A percentile compares a stretch with the other conserved stretches of the same genome.
Conservation (phyloP, 2,113 vertebrate species). For the Cygnus atratus region DNA sequence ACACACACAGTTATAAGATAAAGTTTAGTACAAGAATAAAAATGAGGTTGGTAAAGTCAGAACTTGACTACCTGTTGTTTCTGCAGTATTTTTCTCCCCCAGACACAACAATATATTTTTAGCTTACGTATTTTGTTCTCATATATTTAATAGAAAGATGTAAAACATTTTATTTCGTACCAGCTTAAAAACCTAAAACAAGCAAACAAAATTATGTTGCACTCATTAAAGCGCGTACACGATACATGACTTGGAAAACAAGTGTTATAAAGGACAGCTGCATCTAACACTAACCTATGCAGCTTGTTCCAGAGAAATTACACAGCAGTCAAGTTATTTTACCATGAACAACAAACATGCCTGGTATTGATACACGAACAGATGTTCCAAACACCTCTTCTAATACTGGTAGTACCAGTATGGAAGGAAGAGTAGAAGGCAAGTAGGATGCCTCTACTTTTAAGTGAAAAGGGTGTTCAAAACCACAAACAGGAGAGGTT, state of each 20-base stretch:
- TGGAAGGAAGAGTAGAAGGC: not conserved
- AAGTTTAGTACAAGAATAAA: not conserved
- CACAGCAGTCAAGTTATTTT: not conserved
- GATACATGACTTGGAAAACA: not conserved
- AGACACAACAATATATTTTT: not conserved
- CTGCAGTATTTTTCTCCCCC: not conserved
- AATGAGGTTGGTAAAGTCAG: not conserved
- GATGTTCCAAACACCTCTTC: not conserved
- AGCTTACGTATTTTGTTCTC: not conserved
- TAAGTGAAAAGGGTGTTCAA: not conserved
- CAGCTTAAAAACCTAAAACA: not conserved
- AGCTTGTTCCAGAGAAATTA: not conserved
- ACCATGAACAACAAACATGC: not conserved
- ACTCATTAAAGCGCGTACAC: not conserved
- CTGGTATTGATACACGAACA: not conserved
- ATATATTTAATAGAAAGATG: not conserved
- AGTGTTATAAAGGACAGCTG: not conserved
- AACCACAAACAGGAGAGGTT: not conserved
- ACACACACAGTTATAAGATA: not conserved
- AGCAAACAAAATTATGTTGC: not conserved
- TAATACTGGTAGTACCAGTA: not conserved
- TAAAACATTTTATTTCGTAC: not conserved
- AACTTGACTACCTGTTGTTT: not conserved
- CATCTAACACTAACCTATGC: not conserved
- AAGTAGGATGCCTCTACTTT: not conserved